Percentiles rank a stretch among this genome's conserved stretches.
These are phyloP conservation scores for Blomia tropicalis DNA, from an alignment of 2,888 invertebrate genomes.

Conservation along the genomic window DNA sequence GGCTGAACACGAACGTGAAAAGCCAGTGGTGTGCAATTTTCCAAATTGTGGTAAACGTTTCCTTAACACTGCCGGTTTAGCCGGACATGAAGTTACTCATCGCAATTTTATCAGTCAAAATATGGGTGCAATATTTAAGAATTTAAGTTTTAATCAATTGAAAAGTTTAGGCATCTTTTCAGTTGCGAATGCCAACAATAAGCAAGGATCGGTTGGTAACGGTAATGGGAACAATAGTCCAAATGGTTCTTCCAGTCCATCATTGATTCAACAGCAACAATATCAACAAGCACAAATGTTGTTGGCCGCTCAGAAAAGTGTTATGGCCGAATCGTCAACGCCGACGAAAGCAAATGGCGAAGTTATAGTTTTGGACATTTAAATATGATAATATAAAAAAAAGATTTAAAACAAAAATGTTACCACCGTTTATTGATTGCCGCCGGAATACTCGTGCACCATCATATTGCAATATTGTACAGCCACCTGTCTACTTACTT, in stretches of 20 bases:
- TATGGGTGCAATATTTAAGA: conserved; percentile 16
- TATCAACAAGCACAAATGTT: neutral
- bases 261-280: neutral
- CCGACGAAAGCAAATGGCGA: neutral
- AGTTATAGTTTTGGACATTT: conserved; percentile 11
- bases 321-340: neutral
- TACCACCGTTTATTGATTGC: too few species aligned
- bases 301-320: neutral
- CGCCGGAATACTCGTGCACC: neutral
- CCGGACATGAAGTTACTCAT: conserved; percentile 13
- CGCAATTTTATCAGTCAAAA: conserved; percentile 17
- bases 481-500: neutral
- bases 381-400: too few species aligned
- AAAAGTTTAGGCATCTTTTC: conserved; percentile 10
- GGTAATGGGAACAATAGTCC: neutral
- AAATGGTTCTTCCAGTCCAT: neutral
- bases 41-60: conserved; percentile 16
- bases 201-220: neutral
- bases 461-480: neutral
- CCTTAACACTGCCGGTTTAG: conserved; percentile 7
- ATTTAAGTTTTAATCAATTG: conserved; percentile 11
- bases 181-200: neutral
- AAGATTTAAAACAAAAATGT: too few species aligned
- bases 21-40: conserved; percentile 14
- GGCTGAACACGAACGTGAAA: conserved; percentile 14